These are phyloP conservation scores for Bombus waltoni DNA, from an alignment of 1,140 invertebrate species.

Conservation along the genomic window DNA sequence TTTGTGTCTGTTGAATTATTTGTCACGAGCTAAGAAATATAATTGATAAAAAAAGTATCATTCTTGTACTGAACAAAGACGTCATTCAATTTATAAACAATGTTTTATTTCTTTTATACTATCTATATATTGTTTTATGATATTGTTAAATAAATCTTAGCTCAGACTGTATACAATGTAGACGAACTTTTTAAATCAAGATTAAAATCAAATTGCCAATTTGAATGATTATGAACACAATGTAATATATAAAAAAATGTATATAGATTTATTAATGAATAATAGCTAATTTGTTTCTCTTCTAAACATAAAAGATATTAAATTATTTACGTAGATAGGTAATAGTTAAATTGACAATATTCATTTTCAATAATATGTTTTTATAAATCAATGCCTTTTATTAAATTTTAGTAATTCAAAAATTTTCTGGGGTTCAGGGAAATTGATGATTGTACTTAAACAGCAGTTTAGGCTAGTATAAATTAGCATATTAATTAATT, in stretches of 20 bases:
- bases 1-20: constrained; percentile 42
- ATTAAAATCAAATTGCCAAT: constrained; percentile 32
- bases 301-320: neutral
- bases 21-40: constrained; percentile 48
- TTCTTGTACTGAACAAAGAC: neutral
- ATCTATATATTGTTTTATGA: neutral
- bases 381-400: constrained; percentile 34
- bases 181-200: constrained; percentile 15
- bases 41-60: neutral
- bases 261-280: constrained; percentile 19
- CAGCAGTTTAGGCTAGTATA: constrained; percentile 28
- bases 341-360: constrained; percentile 43
- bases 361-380: constrained; percentile 12
- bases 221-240: constrained; percentile 4
- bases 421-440: constrained; percentile 63
- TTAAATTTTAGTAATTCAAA: constrained; percentile 34
- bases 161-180: constrained; percentile 10
- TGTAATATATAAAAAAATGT: constrained; percentile 9
- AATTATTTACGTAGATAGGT: neutral
- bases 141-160: constrained; percentile 35
- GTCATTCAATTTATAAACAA: neutral
- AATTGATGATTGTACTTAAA: constrained; percentile 48
- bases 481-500: constrained; percentile 36
- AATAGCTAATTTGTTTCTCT: neutral
- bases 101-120: neutral